Evolutionary conservation across 2,797 vertebrate species (phyloP).

Genomic region (Vipera ursinii): DNA sequence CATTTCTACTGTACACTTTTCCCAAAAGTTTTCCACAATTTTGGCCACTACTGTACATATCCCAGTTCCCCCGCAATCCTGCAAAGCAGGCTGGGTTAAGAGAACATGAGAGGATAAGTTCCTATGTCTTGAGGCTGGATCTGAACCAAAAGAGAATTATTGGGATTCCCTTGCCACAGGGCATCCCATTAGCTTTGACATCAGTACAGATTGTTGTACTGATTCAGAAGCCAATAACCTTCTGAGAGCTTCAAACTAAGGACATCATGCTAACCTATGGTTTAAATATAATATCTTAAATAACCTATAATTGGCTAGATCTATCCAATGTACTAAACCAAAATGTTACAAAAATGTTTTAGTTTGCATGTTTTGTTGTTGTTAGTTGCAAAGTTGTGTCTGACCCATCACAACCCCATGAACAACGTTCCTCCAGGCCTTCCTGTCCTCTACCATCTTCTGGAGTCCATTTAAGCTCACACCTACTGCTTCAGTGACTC

Average conservation of each 20-base stretch:
- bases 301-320: too few species aligned
- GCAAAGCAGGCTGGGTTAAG: background rate
- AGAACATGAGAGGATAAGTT: background rate
- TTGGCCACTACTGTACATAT: background rate
- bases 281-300: too few species aligned
- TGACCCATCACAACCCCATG: too few species aligned
- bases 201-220: background rate
- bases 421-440: too few species aligned
- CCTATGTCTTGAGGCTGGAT: background rate
- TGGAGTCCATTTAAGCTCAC: too few species aligned
- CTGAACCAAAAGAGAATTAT: background rate
- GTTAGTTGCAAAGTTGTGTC: too few species aligned
- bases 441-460: too few species aligned
- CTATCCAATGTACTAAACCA: background rate
- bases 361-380: background rate
- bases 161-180: background rate
- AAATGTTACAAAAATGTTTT: background rate
- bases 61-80: background rate
- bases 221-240: background rate
- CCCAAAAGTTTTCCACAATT: too few species aligned
- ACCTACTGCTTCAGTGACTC: too few species aligned
- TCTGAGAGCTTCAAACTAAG: background rate
- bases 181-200: background rate
- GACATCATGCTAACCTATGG: background rate
- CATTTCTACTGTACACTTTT: too few species aligned